phyloP scores from a whole-genome alignment of 1,140 invertebrate genomes.

The Drosophila kepulauana region DNA sequence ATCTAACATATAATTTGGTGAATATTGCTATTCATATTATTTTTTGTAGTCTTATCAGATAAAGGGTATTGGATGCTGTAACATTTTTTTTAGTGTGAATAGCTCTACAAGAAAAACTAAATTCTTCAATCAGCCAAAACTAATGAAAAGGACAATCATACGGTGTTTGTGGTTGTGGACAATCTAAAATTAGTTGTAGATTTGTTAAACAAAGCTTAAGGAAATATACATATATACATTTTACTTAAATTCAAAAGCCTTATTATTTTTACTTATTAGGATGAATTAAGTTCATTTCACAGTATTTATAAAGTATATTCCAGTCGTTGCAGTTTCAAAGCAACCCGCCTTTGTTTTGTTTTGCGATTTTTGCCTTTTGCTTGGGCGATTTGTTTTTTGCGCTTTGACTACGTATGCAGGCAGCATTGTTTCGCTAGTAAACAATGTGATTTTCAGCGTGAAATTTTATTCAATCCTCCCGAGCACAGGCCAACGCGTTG shows the following conservation, averaged over 20 bases:
- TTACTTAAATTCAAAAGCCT: neutral
- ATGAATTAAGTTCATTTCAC: neutral
- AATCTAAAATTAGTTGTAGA: too few relatives aligned
- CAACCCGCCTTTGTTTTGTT: neutral
- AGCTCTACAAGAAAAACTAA: too few relatives aligned
- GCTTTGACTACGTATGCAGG: constrained; percentile 7
- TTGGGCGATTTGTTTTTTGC: constrained; percentile 28
- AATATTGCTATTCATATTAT: too few relatives aligned
- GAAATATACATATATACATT: neutral
- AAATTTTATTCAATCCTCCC: constrained; percentile 77
- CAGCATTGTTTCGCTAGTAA: constrained; percentile 67
- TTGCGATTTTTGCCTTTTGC: constrained; percentile 12
- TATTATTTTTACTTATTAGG: too few relatives aligned
- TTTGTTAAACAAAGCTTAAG: too few relatives aligned
- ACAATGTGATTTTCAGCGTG: constrained; percentile 81
- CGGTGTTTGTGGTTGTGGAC: too few relatives aligned
- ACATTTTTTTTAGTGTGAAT: too few relatives aligned
- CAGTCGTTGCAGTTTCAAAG: neutral
- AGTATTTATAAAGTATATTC: neutral
- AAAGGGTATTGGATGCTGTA: too few relatives aligned
- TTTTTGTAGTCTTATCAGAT: too few relatives aligned
- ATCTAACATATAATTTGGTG: too few relatives aligned
- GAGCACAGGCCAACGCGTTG: constrained; percentile 32
- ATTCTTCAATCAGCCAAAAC: too few relatives aligned
- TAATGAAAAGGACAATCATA: too few relatives aligned